Evolutionary conservation across 2,113 vertebrate species (phyloP), one percentile per base, ranked within the genome.

Genomic region (Uria aalge): DNA sequence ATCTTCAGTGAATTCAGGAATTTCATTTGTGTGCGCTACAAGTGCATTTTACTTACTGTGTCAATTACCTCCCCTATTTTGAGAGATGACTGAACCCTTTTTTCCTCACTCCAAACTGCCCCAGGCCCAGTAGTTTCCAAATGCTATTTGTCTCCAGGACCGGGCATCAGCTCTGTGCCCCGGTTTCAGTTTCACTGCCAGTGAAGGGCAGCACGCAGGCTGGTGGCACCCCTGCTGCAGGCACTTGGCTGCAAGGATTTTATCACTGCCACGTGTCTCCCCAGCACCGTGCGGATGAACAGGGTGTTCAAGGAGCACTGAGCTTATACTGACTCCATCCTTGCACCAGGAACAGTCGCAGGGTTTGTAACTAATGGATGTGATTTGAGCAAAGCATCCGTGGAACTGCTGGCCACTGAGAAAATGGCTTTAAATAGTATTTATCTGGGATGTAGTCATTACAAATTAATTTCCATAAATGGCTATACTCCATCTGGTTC

Each of bases 181-280:
- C 40, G 41, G 20, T 55, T 87, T 73, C 47, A 56, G 1, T 43
- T 48, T 48, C 17, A 15, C 26, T 3, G 0, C 12, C 15, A 15
- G 45, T 7, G 26, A 64, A 43, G 1, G 15, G 80, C 47, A 22
- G 30, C 47, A 50, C 1, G 0, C 1, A 11, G 23, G 27, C 4
- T 30, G 41, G 2, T 41, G 15, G 69, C 40, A 38, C 9, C 2
- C 4, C 47, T 26, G 19, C 77, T 48, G 32, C 71, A 11, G 71
- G n/a, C 12, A 20, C 29, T 21, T 29, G 64, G 22, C 71, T 40
- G 4, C 1, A 21, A 41, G 27, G 21, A 9, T 55, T 77, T 55
- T 6, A 18, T 32, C 57, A 8, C 2, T 23, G 27, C 13, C 36
- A 2, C 0, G 2, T 14, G 8, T 17, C 30, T 48, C 21, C 60